Evolutionary conservation across 2,888 invertebrate species (phyloP), one percentile per base, ranked within the genome.

Genomic region (Acanthococcus lagerstroemiae): DNA sequence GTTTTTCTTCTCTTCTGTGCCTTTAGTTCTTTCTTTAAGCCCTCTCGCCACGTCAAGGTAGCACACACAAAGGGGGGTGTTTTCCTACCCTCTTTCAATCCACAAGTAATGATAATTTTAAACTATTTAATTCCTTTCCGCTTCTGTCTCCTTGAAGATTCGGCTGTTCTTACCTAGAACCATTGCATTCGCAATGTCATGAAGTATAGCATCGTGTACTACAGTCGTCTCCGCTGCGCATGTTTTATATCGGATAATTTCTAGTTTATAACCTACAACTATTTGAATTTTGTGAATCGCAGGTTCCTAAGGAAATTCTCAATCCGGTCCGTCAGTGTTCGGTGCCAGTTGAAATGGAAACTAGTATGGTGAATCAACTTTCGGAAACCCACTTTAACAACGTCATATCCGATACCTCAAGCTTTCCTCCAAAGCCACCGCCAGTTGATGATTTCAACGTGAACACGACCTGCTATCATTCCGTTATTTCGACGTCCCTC

Each of bases 291-390:
- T 19, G 27, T n/a, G 24, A 2, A 15, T 46, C 12, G 17, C 50
- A 61, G 61, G 30, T 50, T n/a, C 46, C 61, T 30, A 48, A 48
- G 50, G 61, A 61, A 30, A 52, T 61, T 19, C 30, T 61, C 22
- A 22, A 30, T 3, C 26, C 27, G 9, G 52, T 24, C 2, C 50
- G 61, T 9, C 61, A 48, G 24, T 57, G 30, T 48, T 30, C 50
- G 15, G 24, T 45, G 5, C 58, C 58, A 3, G 45, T 24, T 4
- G n/a, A n/a, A 58, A 50, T 61, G 30, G 22, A 50, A 12, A 12
- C 37, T 2, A 27, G 50, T 52, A 19, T 61, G 24, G 50, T 50
- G 7, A 15, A 52, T 3, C 50, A 61, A 19, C 27, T 61, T 2
- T 50, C 48, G 2, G 61, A 48, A 50, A 15, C 48, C 19, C 30